A percentile compares a stretch with the other conserved stretches of the same genome.
Conservation (phyloP, 2,113 vertebrate species). For the Macaca mulatta region DNA sequence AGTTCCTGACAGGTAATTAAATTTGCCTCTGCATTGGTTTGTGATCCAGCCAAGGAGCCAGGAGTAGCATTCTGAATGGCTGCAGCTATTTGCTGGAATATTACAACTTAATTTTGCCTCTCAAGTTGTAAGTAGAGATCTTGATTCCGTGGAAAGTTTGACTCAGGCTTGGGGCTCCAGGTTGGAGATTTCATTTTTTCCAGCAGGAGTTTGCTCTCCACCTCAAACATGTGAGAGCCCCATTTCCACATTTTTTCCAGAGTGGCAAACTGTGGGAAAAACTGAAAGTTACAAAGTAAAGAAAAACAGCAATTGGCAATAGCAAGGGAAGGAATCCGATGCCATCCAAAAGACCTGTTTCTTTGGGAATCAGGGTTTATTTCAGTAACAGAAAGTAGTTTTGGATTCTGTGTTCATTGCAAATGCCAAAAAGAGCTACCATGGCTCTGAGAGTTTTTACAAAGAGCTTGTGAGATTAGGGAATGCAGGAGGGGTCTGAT, state of each 20-base stretch:
- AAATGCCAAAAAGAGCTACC: background rate
- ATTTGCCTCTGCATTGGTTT: slow-evolving; percentile 80
- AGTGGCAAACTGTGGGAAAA: slow-evolving; percentile 68
- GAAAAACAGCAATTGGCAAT: slow-evolving; percentile 59
- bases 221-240: slow-evolving; percentile 61
- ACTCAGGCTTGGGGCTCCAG: slow-evolving; percentile 70
- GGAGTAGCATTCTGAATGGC: slow-evolving; percentile 77
- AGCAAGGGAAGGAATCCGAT: background rate
- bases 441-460: background rate
- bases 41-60: slow-evolving; percentile 76
- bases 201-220: slow-evolving; percentile 60
- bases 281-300: slow-evolving; percentile 54
- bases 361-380: slow-evolving; percentile 36
- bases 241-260: slow-evolving; percentile 73
- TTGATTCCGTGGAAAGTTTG: slow-evolving; percentile 81
- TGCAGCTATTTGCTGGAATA: slow-evolving; percentile 77
- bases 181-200: slow-evolving; percentile 77
- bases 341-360: slow-evolving; percentile 9
- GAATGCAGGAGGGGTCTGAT: background rate
- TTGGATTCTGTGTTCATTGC: background rate
- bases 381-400: background rate
- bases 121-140: slow-evolving; percentile 67
- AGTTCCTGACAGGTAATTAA: slow-evolving; percentile 89
- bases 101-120: slow-evolving; percentile 82
- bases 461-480: background rate